These are phyloP conservation scores for Contarinia nasturtii DNA, from an alignment of 1,140 invertebrate genomes.

Conservation along the genomic window DNA sequence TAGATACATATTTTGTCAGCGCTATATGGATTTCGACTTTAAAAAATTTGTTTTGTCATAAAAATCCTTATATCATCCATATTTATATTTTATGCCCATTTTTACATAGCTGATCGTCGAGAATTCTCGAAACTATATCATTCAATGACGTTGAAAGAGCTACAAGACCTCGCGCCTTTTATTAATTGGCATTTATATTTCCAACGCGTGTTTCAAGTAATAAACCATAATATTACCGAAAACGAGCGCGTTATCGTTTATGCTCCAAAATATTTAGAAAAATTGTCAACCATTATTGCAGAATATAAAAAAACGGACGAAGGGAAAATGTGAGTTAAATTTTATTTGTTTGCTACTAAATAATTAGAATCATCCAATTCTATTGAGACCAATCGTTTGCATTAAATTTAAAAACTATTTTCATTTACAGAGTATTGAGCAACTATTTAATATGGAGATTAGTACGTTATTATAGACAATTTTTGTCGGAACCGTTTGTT, in stretches of 20 bases:
- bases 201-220: slow-evolving; percentile 52
- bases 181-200: slow-evolving; percentile 77
- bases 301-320: slow-evolving; percentile 46
- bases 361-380: too few relatives aligned
- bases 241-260: slow-evolving; percentile 67
- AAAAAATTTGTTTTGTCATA: too few relatives aligned
- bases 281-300: slow-evolving; percentile 49
- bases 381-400: too few relatives aligned
- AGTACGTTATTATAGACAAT: slow-evolving; percentile 58
- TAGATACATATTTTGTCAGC: too few relatives aligned
- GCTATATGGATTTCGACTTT: too few relatives aligned
- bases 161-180: slow-evolving; percentile 57
- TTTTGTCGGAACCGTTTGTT: slow-evolving; percentile 73
- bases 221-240: slow-evolving; percentile 36
- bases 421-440: slow-evolving; percentile 55
- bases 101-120: too few relatives aligned
- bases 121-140: too few relatives aligned
- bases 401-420: too few relatives aligned
- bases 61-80: too few relatives aligned
- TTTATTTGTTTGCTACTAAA: too few relatives aligned
- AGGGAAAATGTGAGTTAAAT: slow-evolving; percentile 56
- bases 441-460: slow-evolving; percentile 92
- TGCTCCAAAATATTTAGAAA: slow-evolving; percentile 63
- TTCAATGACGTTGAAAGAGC: slow-evolving; percentile 53
- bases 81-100: too few relatives aligned